Percentiles rank a stretch among this genome's conserved stretches.
Evolutionary conservation across 2,797 vertebrate genomes (phyloP).

Genomic region (Eremophila alpestris): DNA sequence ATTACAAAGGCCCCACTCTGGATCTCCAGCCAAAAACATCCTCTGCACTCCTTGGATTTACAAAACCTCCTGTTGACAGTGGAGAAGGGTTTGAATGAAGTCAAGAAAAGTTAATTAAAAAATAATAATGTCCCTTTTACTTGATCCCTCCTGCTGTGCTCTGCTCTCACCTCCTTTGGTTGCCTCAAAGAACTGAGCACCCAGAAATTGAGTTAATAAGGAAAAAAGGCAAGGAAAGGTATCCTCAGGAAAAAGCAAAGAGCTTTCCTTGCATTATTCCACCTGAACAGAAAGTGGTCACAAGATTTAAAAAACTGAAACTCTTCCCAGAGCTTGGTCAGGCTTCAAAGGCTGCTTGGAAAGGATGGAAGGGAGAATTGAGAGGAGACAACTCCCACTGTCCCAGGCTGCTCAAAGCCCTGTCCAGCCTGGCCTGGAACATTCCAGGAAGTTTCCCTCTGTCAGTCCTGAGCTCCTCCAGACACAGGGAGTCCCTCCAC

Average conservation of each 20-base stretch:
- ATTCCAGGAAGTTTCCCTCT: not conserved
- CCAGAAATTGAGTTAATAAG: not conserved
- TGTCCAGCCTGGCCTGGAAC: not conserved
- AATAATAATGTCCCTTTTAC: fast-evolving
- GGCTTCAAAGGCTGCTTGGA: not conserved
- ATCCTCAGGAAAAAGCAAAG: not conserved
- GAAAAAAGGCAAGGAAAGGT: not conserved
- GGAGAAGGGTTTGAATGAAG: not conserved
- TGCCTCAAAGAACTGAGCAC: not conserved
- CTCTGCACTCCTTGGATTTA: not conserved
- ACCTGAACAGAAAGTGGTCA: not conserved
- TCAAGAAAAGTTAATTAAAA: not conserved
- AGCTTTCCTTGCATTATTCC: not conserved
- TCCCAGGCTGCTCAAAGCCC: not conserved
- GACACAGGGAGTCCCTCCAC: not conserved
- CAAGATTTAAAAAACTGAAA: fast-evolving
- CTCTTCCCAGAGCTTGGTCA: not conserved
- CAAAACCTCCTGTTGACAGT: not conserved
- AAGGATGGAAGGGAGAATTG: not conserved
- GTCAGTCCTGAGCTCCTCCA: not conserved
- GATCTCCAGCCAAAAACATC: not conserved
- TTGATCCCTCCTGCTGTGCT: not conserved
- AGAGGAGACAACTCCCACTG: not conserved
- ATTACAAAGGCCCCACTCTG: not conserved
- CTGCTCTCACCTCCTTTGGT: not conserved